Percentiles rank a stretch among this genome's conserved stretches.
Conservation (phyloP, 2,797 vertebrate species). For the Columba guinea region DNA sequence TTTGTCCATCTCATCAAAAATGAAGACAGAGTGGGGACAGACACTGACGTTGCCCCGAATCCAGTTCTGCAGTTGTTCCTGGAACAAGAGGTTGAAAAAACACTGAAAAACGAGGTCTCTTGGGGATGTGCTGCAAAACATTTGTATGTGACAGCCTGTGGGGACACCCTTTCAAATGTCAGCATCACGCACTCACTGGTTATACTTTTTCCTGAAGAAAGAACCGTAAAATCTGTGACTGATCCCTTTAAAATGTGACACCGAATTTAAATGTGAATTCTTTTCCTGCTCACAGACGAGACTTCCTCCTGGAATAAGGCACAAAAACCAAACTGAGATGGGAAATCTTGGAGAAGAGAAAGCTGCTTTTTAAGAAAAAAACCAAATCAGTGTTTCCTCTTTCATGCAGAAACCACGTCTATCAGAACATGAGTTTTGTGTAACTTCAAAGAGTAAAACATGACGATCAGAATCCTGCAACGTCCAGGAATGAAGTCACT, state of each 20-base stretch:
- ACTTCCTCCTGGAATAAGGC: background rate
- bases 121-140: background rate
- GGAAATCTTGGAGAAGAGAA: background rate
- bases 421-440: background rate
- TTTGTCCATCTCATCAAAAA: constrained; percentile 97
- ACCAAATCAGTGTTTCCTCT: background rate
- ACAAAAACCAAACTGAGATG: background rate
- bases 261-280: background rate
- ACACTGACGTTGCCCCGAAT: constrained; percentile 87
- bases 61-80: constrained; percentile 90
- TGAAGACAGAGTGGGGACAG: constrained; percentile 89
- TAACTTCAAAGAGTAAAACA: background rate
- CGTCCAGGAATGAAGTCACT: background rate
- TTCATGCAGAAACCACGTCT: background rate
- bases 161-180: background rate
- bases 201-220: background rate
- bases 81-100: background rate
- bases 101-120: background rate
- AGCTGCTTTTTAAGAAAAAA: background rate
- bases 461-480: background rate
- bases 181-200: background rate
- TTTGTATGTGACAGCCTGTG: background rate
- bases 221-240: background rate
- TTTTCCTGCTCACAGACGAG: background rate
- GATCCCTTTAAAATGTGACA: background rate